These are phyloP conservation scores for Metopia argyrocephala DNA, from an alignment of 2,888 invertebrate genomes.

Conservation along the genomic window DNA sequence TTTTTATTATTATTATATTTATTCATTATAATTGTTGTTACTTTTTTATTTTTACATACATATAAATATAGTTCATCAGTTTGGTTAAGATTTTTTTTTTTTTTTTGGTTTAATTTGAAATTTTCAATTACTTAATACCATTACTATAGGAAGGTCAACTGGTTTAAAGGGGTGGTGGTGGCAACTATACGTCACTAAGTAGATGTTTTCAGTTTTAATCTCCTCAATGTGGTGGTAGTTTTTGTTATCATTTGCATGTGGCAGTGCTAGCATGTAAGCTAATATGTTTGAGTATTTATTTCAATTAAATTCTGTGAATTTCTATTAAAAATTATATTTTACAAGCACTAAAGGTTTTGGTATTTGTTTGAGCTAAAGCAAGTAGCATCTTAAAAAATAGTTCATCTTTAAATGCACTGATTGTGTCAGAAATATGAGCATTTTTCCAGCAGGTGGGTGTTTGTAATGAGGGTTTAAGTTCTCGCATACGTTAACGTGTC, in stretches of 20 bases:
- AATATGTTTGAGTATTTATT: not conserved
- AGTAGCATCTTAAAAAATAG: not conserved
- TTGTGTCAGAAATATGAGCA: too few species aligned
- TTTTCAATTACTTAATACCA: slow-evolving; percentile 31
- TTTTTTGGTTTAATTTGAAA: not conserved
- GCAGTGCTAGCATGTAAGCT: not conserved
- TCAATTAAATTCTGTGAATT: not conserved
- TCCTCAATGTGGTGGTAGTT: not conserved
- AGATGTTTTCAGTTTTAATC: not conserved
- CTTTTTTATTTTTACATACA: too few species aligned
- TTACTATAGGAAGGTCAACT: slow-evolving; percentile 49
- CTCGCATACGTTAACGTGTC: too few species aligned
- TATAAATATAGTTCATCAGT: slow-evolving; percentile 36
- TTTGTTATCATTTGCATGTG: too few species aligned
- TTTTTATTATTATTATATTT: slow-evolving; percentile 11
- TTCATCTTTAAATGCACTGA: not conserved
- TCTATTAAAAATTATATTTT: not conserved
- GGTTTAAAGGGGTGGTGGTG: slow-evolving; percentile 35
- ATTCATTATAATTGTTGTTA: slow-evolving; percentile 19
- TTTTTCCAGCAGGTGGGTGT: too few species aligned
- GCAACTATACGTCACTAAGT: not conserved
- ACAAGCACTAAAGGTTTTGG: not conserved
- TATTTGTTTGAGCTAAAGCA: not conserved
- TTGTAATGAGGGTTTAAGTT: too few species aligned
- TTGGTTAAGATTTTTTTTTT: slow-evolving; percentile 7